A percentile compares a stretch with the other conserved stretches of the same genome.
These are phyloP conservation scores for Ceratina australensis DNA, from an alignment of 1,140 invertebrate genomes.

Conservation along the genomic window DNA sequence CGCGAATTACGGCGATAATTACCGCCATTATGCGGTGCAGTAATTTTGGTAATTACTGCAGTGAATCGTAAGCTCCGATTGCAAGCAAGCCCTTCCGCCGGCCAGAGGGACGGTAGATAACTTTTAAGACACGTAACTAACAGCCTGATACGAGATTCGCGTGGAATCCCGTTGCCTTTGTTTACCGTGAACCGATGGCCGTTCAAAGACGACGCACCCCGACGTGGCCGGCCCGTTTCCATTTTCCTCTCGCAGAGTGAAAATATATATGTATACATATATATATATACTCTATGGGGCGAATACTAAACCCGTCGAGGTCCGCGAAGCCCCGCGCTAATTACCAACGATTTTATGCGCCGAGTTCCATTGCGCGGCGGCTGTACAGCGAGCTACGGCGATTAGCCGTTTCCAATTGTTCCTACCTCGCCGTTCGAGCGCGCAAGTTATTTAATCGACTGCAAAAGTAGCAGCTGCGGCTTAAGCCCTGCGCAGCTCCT, in stretches of 20 bases:
- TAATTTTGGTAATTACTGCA: constrained; percentile 65
- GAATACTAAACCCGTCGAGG: neutral
- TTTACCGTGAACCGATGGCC: constrained; percentile 8
- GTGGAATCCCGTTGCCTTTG: constrained; percentile 35
- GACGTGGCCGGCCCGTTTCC: neutral
- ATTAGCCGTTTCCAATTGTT: constrained; percentile 17
- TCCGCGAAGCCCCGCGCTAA: neutral
- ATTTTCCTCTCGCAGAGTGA: neutral
- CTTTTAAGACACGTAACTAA: constrained; percentile 52
- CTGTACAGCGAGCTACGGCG: neutral
- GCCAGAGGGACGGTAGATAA: constrained; percentile 19
- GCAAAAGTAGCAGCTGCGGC: constrained; percentile 34
- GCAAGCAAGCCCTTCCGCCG: constrained; percentile 12
- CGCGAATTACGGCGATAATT: constrained; percentile 63
- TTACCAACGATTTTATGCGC: constrained; percentile 10
- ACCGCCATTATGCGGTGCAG: constrained; percentile 61
- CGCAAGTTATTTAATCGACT: constrained; percentile 47
- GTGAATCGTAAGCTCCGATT: constrained; percentile 63
- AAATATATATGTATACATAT: too few species aligned
- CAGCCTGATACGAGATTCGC: constrained; percentile 12
- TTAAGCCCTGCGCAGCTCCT: neutral
- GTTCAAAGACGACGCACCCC: neutral
- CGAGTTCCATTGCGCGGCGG: neutral
- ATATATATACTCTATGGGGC: too few species aligned
- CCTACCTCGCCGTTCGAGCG: neutral